Base-by-base conservation (phyloP, 2,113 vertebrate genomes). In the Lipophrys pholis region DNA sequence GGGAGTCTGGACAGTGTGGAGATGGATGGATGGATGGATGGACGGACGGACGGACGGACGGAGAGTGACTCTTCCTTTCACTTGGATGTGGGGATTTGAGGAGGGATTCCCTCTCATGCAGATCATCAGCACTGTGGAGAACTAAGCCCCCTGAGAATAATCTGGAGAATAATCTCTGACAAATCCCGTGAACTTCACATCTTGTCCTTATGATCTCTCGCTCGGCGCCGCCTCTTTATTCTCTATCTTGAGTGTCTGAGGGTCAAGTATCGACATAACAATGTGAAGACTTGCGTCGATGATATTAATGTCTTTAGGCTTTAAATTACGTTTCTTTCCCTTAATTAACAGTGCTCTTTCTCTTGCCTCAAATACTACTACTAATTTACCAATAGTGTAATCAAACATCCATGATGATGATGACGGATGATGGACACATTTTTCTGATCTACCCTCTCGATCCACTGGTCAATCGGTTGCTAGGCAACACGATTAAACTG, bases 161-260 rank as follows among this genome's bases (percentile, higher is more conserved):
- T 11, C 43, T 45, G 11, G 21, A 7, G 17, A 30, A 60, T 51
- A 43, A 70, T 52, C 60, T 57, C 17, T n/a, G 61, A 42, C 4
- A 5, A 46, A 30, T 17, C 11, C 15, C 16, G 35, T 40, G n/a
- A 50, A 8, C 40, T 16, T 49, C 16, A 55, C 63, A 14, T 61
- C 56, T 49, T 11, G 6, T 11, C 60, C 39, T 48, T 8, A 36
- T 70, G 56, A 52, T 51, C 14, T 53, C 46, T 52, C 46, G 12
- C 67, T 43, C 7, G 39, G 48, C 36, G 6, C 48, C 12, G 11
- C n/a, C 21, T 49, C 9, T 16, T 7, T 49, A 7, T 49, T 49
- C 3, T 49, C 0, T 15, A 6, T 49, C 42, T 43, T 43, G 21
- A 30, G 21, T 4, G 4, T 30, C 21, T 4, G 21, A 30, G 21